Evolutionary conservation across 30 jellyfish, hydroid and myxozoan species (phyloP).

Genomic region (Cassiopea xamachana): DNA sequence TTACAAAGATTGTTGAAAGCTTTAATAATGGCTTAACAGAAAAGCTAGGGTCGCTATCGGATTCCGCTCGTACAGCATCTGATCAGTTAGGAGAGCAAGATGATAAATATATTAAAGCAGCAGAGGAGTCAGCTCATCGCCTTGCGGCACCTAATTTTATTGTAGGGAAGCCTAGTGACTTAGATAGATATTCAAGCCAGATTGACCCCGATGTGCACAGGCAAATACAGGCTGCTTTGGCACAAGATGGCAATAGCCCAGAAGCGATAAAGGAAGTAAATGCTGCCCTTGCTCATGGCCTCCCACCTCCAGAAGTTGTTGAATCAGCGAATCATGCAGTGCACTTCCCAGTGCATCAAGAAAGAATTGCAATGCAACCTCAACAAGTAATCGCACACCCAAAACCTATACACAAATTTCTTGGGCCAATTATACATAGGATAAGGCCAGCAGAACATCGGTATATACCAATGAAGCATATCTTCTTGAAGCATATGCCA

Average conservation of each 20-base stretch:
- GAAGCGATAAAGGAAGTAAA: constrained; percentile 49
- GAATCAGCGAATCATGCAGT: constrained; percentile 52
- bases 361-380: constrained; percentile 27
- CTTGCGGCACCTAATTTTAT: constrained; percentile 15
- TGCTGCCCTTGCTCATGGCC: constrained; percentile 49
- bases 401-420: constrained; percentile 47
- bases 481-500: constrained; percentile 59
- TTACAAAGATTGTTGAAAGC: constrained; percentile 65
- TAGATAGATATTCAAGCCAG: constrained; percentile 33
- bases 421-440: constrained; percentile 64
- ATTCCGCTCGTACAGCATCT: background rate
- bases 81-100: constrained; percentile 55
- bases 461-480: constrained; percentile 64
- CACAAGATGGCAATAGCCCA: constrained; percentile 69
- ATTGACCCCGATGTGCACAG: constrained; percentile 71
- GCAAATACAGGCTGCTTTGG: constrained; percentile 69
- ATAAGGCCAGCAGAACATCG: constrained; percentile 65
- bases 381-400: constrained; percentile 33
- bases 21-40: constrained; percentile 60
- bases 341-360: constrained; percentile 24
- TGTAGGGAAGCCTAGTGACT: constrained; percentile 44
- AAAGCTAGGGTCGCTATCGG: constrained; percentile 55
- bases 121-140: constrained; percentile 3
- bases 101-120: constrained; percentile 68
- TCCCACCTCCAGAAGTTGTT: constrained; percentile 43